These are phyloP conservation scores for Mesorhabditis sp. DNA, from an alignment of 2,888 invertebrate genomes.

Conservation along the genomic window DNA sequence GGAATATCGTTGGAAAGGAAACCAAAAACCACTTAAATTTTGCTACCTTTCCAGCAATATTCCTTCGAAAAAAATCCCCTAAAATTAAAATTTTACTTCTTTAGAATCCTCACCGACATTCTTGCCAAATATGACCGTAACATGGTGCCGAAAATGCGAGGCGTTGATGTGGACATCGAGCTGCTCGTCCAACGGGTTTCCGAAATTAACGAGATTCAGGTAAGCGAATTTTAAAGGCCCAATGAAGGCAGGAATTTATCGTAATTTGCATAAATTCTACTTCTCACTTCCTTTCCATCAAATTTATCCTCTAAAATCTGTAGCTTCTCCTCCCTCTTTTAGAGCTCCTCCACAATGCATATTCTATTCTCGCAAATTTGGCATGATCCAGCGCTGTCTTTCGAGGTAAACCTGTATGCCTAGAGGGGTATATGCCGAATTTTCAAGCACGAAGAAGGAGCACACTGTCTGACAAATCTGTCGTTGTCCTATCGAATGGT, in stretches of 20 bases:
- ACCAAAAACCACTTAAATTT: constrained; percentile 1
- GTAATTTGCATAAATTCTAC: constrained; percentile 18
- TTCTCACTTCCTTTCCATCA: not conserved
- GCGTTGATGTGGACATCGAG: constrained; percentile 57
- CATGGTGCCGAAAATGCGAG: constrained; percentile 53
- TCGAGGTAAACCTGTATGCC: constrained; percentile 32
- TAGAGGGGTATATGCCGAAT: not conserved
- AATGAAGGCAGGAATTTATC: constrained; percentile 12
- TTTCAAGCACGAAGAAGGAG: constrained; percentile 52
- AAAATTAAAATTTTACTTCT: constrained; percentile 11
- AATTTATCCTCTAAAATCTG: not conserved
- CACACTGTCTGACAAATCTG: constrained; percentile 54
- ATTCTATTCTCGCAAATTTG: constrained; percentile 57
- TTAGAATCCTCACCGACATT: constrained; percentile 49
- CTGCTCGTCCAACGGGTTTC: constrained; percentile 45
- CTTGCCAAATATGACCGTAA: constrained; percentile 54
- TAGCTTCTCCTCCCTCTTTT: constrained; percentile 21
- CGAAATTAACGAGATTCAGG: constrained; percentile 39
- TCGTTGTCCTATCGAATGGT: constrained; percentile 52
- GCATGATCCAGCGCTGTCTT: constrained; percentile 56
- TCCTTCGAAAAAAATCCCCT: constrained; percentile 5
- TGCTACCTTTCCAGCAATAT: constrained; percentile 4
- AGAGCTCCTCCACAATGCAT: constrained; percentile 51
- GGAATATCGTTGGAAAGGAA: not conserved
- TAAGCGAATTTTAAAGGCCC: not conserved